These are phyloP conservation scores for Terrapene triunguis DNA, from an alignment of 2,113 vertebrate genomes.

Conservation along the genomic window DNA sequence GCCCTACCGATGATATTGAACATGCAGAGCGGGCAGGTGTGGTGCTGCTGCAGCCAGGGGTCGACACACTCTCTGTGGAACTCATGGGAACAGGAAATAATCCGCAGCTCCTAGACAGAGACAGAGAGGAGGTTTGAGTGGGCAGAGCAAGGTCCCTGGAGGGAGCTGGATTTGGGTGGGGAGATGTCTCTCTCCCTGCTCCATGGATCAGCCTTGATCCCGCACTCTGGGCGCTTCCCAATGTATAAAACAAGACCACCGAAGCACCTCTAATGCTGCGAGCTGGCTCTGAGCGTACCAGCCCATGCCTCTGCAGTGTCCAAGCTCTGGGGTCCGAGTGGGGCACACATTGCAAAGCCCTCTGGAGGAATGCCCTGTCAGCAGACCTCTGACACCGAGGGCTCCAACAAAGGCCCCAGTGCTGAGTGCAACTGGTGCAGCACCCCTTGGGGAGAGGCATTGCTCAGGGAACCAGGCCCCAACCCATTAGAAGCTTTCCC, in stretches of 20 bases:
- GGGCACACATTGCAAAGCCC: background rate
- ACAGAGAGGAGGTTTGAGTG: background rate
- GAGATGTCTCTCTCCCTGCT: background rate
- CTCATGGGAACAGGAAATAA: conserved; percentile 96
- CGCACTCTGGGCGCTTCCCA: background rate
- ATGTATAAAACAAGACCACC: background rate
- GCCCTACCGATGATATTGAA: conserved; percentile 97
- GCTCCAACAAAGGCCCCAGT: background rate
- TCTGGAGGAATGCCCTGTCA: background rate
- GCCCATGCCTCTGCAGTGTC: background rate
- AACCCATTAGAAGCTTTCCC: background rate
- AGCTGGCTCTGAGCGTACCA: background rate
- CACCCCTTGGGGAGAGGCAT: background rate
- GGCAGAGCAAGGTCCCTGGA: background rate
- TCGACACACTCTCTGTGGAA: conserved; percentile 97
- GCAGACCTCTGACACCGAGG: too few species aligned
- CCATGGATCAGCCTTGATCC: accelerated
- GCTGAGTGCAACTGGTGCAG: background rate
- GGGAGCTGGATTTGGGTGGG: background rate
- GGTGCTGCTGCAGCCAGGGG: conserved; percentile 95
- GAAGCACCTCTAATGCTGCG: background rate
- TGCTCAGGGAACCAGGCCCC: too few species aligned
- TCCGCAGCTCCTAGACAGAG: conserved; percentile 89
- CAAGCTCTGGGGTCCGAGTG: background rate
- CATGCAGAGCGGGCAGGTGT: conserved; percentile 98